These are phyloP conservation scores for Exocentrus adspersus DNA, from an alignment of 2,888 invertebrate species.

Conservation along the genomic window DNA sequence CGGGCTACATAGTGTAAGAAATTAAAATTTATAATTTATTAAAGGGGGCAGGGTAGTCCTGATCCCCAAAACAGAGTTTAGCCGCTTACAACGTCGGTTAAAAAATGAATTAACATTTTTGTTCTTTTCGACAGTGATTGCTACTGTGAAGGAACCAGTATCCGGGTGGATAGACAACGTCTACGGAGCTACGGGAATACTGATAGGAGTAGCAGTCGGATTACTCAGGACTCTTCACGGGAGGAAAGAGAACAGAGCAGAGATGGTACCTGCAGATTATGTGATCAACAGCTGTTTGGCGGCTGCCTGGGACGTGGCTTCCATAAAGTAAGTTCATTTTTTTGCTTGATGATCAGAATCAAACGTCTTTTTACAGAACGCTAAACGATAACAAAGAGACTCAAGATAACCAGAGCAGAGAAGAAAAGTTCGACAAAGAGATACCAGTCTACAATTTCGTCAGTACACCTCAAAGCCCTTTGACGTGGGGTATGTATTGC, in stretches of 20 bases:
- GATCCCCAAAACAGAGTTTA: too few species aligned
- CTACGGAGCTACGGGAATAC: slow-evolving; percentile 69
- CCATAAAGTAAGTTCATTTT: slow-evolving; percentile 45
- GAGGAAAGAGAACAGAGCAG: slow-evolving; percentile 66
- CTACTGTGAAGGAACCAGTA: slow-evolving; percentile 54
- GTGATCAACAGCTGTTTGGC: slow-evolving; percentile 53
- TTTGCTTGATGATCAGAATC: too few species aligned
- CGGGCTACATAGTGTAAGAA: too few species aligned
- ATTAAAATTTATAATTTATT: too few species aligned
- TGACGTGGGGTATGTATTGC: slow-evolving; percentile 76
- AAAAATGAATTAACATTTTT: too few species aligned
- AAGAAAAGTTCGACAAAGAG: slow-evolving; percentile 54
- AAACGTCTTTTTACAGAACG: too few species aligned
- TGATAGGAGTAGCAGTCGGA: slow-evolving; percentile 68
- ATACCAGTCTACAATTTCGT: slow-evolving; percentile 87
- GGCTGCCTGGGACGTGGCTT: slow-evolving; percentile 50
- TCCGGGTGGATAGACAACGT: slow-evolving; percentile 77
- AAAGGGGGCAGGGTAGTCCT: too few species aligned
- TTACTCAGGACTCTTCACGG: slow-evolving; percentile 70
- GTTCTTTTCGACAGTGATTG: slow-evolving; percentile 49
- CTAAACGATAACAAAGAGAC: slow-evolving; percentile 50
- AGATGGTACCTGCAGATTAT: slow-evolving; percentile 72
- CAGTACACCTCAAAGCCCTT: slow-evolving; percentile 81
- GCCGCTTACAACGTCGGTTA: too few species aligned
- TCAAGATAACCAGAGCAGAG: slow-evolving; percentile 40